Evolutionary conservation across 2,113 vertebrate genomes (phyloP), one percentile per base, ranked within the genome.

Genomic region (Columbina picui): DNA sequence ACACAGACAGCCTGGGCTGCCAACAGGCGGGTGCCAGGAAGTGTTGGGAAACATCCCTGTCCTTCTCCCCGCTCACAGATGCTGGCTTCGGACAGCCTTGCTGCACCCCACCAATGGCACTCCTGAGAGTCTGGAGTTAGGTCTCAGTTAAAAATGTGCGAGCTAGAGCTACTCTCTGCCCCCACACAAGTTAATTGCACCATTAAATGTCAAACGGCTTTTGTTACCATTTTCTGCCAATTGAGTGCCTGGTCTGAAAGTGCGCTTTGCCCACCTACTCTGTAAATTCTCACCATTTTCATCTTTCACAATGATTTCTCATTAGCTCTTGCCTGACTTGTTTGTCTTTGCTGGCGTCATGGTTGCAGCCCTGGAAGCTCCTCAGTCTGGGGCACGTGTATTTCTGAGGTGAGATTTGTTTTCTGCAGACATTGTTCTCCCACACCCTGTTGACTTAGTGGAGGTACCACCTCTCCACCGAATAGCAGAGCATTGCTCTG

Each of bases 1-100:
- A 94, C 94, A 60, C 82, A 94, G 95, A 79, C 94, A 91, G 95
- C 69, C 69, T 0, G 0, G 67, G 70, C 85, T 97, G 96, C 94
- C 95, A 97, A 70, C n/a, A 84, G 68, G 45, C 2, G 9, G 38
- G 38, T 7, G 61, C 84, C 84, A 88, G 84, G 56, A 25, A 71
- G 23, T 71, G 61, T 69, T 93, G 78, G 90, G 90, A 88, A 93
- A 95, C 57, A 68, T 89, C 65, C 71, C 17, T 13, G 15, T 83
- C 90, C 92, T 61, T 63, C 34, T 64, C 60, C 85, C 17, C 1
- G 49, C 78, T 64, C 78, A 10, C 47, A 70, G 93, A 76, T 21
- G 39, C 53, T 87, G 80, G 49, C 56, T 29, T 69, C 4, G 6
- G 38, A 53, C 52, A 53, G 43, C 57, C 34, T 53, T 76, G 60